phyloP scores from a whole-genome alignment of 2,113 vertebrate species.

The Ciconia stormi region DNA sequence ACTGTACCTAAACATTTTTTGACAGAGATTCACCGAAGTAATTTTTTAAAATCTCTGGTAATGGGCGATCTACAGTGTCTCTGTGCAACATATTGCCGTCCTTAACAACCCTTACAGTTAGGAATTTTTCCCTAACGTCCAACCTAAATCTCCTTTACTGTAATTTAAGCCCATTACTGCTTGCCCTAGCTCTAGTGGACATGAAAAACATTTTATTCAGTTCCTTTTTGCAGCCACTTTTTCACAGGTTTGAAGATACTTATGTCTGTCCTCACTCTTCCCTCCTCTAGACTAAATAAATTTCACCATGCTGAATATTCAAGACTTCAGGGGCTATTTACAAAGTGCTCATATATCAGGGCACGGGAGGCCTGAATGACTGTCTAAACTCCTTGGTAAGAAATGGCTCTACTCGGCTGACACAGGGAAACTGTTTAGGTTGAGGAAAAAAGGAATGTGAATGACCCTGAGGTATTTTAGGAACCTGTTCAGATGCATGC shows the following conservation, averaged over 20 bases:
- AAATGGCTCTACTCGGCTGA: neutral
- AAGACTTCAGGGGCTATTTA: neutral
- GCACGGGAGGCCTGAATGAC: neutral
- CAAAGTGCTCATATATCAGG: neutral
- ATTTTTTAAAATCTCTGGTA: neutral
- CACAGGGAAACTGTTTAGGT: neutral
- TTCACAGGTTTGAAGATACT: neutral
- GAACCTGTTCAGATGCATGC: neutral
- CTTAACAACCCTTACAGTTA: neutral
- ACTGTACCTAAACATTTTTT: neutral
- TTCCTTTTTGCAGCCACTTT: neutral
- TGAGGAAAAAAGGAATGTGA: neutral
- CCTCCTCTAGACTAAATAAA: constrained; percentile 22
- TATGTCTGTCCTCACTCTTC: neutral
- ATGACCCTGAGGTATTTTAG: neutral
- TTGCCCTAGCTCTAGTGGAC: neutral
- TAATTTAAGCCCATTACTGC: neutral
- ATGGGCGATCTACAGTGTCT: neutral
- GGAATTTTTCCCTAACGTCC: neutral
- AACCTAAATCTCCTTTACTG: neutral
- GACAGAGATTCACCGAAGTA: neutral
- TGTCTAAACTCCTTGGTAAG: neutral
- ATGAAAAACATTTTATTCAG: neutral
- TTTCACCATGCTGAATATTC: constrained; percentile 16
- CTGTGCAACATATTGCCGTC: neutral